phyloP scores from a whole-genome alignment of 2,888 invertebrate genomes.

The Frankliniella fusca region DNA sequence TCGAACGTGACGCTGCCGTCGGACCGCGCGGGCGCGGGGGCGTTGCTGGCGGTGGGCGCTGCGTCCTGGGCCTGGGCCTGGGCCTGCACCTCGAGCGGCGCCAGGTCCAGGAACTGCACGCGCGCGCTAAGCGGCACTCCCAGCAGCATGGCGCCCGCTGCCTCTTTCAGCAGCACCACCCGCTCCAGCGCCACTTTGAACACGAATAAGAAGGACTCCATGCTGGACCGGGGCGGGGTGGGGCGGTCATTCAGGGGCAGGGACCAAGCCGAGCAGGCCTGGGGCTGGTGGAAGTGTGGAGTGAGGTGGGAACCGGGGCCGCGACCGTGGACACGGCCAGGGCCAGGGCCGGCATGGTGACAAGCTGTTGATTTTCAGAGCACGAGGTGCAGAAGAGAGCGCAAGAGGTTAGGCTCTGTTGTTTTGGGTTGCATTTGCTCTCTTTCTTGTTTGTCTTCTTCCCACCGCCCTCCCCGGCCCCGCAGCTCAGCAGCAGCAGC shows the following conservation, averaged over 20 bases:
- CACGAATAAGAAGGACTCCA: conserved; percentile 2
- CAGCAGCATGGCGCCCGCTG: background rate
- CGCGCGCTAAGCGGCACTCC: conserved; percentile 10
- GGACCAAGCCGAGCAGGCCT: background rate
- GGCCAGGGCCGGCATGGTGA: background rate
- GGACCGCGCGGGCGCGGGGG: background rate
- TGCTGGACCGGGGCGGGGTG: background rate
- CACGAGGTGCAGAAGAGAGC: background rate
- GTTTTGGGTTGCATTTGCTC: background rate
- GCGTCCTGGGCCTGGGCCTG: too few species aligned
- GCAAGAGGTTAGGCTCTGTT: background rate
- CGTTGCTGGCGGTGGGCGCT: background rate
- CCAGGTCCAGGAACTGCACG: conserved; percentile 8
- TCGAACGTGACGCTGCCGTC: background rate
- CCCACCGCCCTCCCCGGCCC: background rate
- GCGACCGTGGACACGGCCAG: background rate
- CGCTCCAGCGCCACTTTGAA: conserved; percentile 12
- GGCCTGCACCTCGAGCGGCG: background rate
- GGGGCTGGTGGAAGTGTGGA: background rate
- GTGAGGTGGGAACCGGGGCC: background rate
- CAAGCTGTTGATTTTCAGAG: background rate
- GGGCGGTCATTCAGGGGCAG: too few species aligned
- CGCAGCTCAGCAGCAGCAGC: too few species aligned
- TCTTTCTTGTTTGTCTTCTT: background rate
- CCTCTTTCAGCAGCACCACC: background rate